Percentiles rank a stretch among this genome's conserved stretches.
Conservation (phyloP, 92 coral and sea anemone genomes). For the Bergia puertoricense region DNA sequence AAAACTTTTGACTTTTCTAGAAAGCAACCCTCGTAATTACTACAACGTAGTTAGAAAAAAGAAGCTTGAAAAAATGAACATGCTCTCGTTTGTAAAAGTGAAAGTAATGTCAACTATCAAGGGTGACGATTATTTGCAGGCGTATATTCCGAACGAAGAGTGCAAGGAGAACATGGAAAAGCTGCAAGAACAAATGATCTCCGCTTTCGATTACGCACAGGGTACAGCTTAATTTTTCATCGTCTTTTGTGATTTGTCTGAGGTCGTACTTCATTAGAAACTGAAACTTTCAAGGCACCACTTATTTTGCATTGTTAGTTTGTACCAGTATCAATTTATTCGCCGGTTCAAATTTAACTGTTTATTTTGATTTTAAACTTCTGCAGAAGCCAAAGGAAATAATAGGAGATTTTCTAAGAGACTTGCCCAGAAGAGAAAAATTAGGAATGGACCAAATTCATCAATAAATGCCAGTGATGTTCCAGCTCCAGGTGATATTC, state of each 20-base stretch:
- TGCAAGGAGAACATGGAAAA: conserved; percentile 51
- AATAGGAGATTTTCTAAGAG: conserved; percentile 49
- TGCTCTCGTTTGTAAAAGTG: conserved; percentile 53
- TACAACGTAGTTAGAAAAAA: conserved; percentile 49
- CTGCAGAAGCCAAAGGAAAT: conserved; percentile 55
- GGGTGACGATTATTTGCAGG: conserved; percentile 59
- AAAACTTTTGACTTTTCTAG: conserved; percentile 50
- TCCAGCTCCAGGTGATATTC: neutral
- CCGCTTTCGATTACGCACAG: conserved; percentile 62
- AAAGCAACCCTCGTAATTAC: conserved; percentile 47
- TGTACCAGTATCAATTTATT: neutral
- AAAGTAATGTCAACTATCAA: conserved; percentile 55
- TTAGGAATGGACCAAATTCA: neutral
- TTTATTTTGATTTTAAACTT: neutral
- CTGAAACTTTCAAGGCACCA: neutral
- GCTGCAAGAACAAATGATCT: conserved; percentile 40
- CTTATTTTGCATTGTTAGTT: neutral
- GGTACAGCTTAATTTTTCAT: conserved; percentile 29
- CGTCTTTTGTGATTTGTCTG: neutral
- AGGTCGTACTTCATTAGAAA: neutral
- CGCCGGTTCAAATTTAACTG: neutral
- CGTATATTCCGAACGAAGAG: conserved; percentile 47
- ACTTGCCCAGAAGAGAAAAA: conserved; percentile 50
- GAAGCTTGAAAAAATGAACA: conserved; percentile 54
- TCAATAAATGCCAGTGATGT: neutral